Conservation (phyloP, 1,140 invertebrate genomes). For the Helicoverpa armigera region DNA sequence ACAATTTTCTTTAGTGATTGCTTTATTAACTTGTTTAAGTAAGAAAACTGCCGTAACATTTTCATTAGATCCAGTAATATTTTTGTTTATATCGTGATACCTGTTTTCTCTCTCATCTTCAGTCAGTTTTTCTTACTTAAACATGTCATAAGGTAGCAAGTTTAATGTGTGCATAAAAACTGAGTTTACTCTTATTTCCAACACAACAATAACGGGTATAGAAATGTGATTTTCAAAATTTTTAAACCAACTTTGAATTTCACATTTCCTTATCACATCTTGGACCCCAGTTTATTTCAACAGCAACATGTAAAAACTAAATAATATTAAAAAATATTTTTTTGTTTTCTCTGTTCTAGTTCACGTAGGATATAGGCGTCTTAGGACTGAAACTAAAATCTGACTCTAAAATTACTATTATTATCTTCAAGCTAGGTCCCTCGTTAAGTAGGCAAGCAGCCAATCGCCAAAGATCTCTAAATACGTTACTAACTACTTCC, state of each 20-base stretch:
- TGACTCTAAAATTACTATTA: slow-evolving; percentile 46
- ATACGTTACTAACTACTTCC: slow-evolving; percentile 17
- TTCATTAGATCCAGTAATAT: neutral
- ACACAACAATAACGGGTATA: slow-evolving; percentile 50
- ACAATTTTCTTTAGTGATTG: slow-evolving; percentile 14
- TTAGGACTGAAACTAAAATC: slow-evolving; percentile 44
- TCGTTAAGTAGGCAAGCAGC: slow-evolving; percentile 37
- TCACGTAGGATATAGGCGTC: slow-evolving; percentile 1
- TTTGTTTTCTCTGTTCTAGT: slow-evolving; percentile 70
- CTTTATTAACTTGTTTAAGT: slow-evolving; percentile 19
- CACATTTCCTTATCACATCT: slow-evolving; percentile 67
- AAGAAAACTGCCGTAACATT: neutral
- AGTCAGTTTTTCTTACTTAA: neutral
- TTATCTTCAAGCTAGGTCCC: slow-evolving; percentile 49
- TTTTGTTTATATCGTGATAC: neutral
- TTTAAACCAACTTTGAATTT: slow-evolving; percentile 32
- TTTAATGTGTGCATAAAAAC: slow-evolving; percentile 43
- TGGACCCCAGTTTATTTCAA: slow-evolving; percentile 81
- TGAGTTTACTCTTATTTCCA: slow-evolving; percentile 42
- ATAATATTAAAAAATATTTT: slow-evolving; percentile 79
- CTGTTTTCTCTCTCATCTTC: slow-evolving; percentile 15
- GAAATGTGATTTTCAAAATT: slow-evolving; percentile 46
- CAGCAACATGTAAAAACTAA: slow-evolving; percentile 79
- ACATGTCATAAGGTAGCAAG: neutral
- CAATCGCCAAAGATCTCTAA: slow-evolving; percentile 23